Conservation (phyloP, 1,140 invertebrate species). For the Amphibalanus amphitrite region DNA sequence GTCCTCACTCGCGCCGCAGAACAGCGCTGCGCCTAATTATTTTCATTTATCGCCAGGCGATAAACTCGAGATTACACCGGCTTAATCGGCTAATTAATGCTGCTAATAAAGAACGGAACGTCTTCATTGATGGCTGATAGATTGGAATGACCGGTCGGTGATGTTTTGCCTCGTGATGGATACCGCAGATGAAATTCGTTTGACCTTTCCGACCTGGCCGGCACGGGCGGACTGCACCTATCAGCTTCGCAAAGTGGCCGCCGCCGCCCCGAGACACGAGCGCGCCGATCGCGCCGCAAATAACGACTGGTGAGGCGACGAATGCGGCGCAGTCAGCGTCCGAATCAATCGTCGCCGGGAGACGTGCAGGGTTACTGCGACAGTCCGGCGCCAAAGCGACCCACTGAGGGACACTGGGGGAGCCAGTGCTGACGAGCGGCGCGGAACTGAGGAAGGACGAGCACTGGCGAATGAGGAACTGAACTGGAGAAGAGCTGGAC, state of each 20-base stretch:
- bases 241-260: background rate
- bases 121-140: slow-evolving; percentile 1
- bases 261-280: too few relatives aligned
- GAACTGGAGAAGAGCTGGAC: too few relatives aligned
- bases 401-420: background rate
- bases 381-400: too few relatives aligned
- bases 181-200: background rate
- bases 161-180: background rate
- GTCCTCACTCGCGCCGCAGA: background rate
- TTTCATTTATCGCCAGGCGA: background rate
- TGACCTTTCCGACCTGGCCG: background rate
- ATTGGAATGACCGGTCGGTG: background rate
- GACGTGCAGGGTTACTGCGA: background rate
- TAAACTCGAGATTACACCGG: background rate
- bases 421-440: background rate
- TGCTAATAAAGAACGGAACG: background rate
- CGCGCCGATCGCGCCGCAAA: background rate
- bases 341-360: background rate
- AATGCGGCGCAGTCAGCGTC: background rate
- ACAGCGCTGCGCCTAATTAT: background rate
- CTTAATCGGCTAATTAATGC: slow-evolving; percentile 1
- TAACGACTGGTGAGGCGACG: background rate
- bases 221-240: background rate
- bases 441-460: too few relatives aligned
- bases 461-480: too few relatives aligned